Base-by-base conservation (phyloP, 2,888 invertebrate species). In the Encarsia formosa region DNA sequence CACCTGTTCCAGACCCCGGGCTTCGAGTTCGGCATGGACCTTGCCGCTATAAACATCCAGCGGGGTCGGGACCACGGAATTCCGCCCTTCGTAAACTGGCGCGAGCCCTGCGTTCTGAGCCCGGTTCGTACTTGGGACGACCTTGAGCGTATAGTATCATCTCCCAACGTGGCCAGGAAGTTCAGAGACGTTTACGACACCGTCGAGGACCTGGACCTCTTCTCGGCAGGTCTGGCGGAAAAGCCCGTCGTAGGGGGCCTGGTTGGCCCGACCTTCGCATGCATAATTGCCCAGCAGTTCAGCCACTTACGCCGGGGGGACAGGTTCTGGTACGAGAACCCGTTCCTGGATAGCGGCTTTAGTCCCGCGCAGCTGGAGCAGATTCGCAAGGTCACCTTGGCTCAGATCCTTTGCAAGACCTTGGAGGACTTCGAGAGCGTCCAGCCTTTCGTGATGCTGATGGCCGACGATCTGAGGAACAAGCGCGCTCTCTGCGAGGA, bases 21-120 rank as follows among this genome's bases (percentile, higher is more conserved):
- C 9, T 83, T 83, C 53, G 80, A 81, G 19, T 89, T 88, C 62
- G 89, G 93, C 0, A 84, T 93, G 80, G 93, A 93, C 68, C 76
- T 93, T 52, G 90, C 91, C 0, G 88, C 93, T 0, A 85, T 93
- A 47, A 93, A 93, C 64, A 87, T 93, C 31, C 92, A 93, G 70
- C 76, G 88, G 46, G 93, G 90, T 0, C 78, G 93, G 24, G 93
- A 93, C 69, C 93, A 93, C 67, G 93, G 93, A 1, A 78, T 92
- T 0, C 85, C 90, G 0, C 78, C 87, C 0, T 93, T 91, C 67
- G 86, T 86, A 0, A 71, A 81, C 0, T 93, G 89, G 89, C 79
- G 91, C 26, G 81, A 83, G 57, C 87, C 89, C 0, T 91, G 91
- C 66, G 88, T 88, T 0, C 70, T 91, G 1, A 80, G 83, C 0